phyloP scores from a whole-genome alignment of 2,888 invertebrate species.

The Ferdinandea cuprea region DNA sequence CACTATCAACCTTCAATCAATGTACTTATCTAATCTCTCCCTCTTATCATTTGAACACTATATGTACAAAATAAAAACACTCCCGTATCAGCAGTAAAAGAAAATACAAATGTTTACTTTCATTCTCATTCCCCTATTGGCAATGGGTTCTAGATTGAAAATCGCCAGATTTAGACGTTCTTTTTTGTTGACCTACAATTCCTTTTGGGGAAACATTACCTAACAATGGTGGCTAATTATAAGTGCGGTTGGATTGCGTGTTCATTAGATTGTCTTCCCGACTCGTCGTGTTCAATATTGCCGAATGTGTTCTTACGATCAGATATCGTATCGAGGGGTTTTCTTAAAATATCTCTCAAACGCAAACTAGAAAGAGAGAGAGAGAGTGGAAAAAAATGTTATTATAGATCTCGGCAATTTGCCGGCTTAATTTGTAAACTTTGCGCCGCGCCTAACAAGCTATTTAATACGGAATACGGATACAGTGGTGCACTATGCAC shows the following conservation, averaged over 20 bases:
- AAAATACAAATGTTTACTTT: not conserved
- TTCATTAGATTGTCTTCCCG: slow-evolving; percentile 17
- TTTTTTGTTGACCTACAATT: slow-evolving; percentile 1
- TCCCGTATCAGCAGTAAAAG: slow-evolving; percentile 11
- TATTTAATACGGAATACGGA: not conserved
- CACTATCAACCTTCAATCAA: slow-evolving; percentile 11
- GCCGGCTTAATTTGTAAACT: slow-evolving; percentile 54
- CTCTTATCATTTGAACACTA: slow-evolving; percentile 10
- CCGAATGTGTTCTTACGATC: slow-evolving; percentile 8
- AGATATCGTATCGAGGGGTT: slow-evolving; percentile 32
- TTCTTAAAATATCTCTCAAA: slow-evolving; percentile 14
- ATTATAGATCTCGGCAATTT: slow-evolving; percentile 49
- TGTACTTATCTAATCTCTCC: slow-evolving; percentile 25
- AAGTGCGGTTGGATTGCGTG: slow-evolving; percentile 27
- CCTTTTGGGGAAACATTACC: slow-evolving; percentile 14
- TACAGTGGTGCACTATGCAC: slow-evolving; percentile 39
- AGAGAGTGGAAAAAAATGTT: slow-evolving; percentile 14
- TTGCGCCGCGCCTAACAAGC: slow-evolving; percentile 22
- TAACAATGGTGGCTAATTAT: slow-evolving; percentile 1
- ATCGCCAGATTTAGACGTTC: slow-evolving; percentile 12
- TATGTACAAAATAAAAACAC: not conserved
- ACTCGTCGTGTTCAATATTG: not conserved
- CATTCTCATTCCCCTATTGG: not conserved
- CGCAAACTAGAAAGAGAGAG: not conserved
- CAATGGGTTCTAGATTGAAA: not conserved